Base-by-base conservation (phyloP, 2,888 invertebrate species). In the Phyllotreta striolata region DNA sequence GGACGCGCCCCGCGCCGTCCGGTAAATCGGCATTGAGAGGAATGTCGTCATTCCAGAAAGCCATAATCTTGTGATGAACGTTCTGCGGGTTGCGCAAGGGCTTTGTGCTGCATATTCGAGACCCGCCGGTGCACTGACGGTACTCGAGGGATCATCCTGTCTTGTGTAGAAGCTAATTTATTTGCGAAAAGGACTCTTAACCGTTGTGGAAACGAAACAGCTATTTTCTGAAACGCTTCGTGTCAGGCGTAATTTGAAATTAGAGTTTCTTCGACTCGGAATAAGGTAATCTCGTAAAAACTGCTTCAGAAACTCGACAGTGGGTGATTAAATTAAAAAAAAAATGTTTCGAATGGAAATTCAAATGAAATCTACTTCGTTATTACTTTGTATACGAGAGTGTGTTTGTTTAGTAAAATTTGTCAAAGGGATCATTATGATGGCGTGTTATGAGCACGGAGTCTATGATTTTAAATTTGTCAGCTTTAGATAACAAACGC, bases 51-150 rank as follows among this genome's bases (percentile, higher is more conserved):
- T 24, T 57, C 14, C 13, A 46, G 57, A 47, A 57, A 46, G 46
- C 57, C 40, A 49, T 57, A 57, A 57, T 44, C 57, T 13, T n/a
- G 49, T 57, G 57, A 57, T 57, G 39, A 49, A 57, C 39, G 47
- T 57, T 34, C 49, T 57, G 49, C 57, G 49, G 57, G 49, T 57
- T 44, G 57, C 57, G 57, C 57, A 38, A 12, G 10, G 47, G 14
- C 8, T 34, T 14, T 14, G 34, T 43, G 34, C 43, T 43, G 55
- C 24, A 55, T 24, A 14, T 55, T 55, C 10, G 35, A 35, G 35
- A 12, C 47, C 47, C 47, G 47, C 14, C 14, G 34, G 47, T 47
- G 47, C 47, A 14, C 10, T 49, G 49, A 35, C 49, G 35, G 49
- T 8, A 49, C 49, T 12, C 35, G 9, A 35, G 49, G 49, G 49